Evolutionary conservation across 2,797 vertebrate genomes (phyloP).

Genomic region (Passerculus sandwichensis): DNA sequence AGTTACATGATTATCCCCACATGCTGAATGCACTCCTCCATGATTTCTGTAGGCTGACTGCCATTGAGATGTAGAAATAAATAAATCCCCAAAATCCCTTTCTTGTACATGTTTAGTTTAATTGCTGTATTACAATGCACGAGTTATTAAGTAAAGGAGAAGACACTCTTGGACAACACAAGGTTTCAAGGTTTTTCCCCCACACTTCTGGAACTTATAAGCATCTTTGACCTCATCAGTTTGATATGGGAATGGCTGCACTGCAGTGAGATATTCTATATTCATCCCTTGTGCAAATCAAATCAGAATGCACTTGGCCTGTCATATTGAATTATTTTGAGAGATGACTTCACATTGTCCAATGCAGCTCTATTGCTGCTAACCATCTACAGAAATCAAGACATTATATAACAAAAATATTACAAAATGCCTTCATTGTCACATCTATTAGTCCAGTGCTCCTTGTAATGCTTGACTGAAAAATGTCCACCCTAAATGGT

Average conservation of each 20-base stretch:
- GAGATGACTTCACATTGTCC: background rate
- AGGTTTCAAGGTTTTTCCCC: background rate
- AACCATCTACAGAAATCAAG: background rate
- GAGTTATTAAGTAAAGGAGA: background rate
- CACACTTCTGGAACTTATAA: background rate
- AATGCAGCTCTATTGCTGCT: background rate
- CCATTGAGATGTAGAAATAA: background rate
- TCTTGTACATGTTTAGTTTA: background rate
- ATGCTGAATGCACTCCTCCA: background rate
- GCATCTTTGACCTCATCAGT: background rate
- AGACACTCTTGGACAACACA: background rate
- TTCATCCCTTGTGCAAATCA: background rate
- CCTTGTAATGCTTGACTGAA: background rate
- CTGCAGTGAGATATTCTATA: background rate
- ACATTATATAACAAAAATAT: background rate
- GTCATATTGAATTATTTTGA: background rate
- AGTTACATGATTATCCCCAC: background rate
- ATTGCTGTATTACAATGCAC: background rate
- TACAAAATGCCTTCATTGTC: background rate
- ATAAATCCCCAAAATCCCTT: background rate
- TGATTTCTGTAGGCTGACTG: background rate
- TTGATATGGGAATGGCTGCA: background rate
- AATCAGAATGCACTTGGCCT: background rate
- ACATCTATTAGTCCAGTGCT: background rate
- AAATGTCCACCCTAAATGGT: background rate